A percentile compares a stretch with the other conserved stretches of the same genome.
Evolutionary conservation across 2,113 vertebrate species (phyloP).

Genomic region (Coturnix japonica): DNA sequence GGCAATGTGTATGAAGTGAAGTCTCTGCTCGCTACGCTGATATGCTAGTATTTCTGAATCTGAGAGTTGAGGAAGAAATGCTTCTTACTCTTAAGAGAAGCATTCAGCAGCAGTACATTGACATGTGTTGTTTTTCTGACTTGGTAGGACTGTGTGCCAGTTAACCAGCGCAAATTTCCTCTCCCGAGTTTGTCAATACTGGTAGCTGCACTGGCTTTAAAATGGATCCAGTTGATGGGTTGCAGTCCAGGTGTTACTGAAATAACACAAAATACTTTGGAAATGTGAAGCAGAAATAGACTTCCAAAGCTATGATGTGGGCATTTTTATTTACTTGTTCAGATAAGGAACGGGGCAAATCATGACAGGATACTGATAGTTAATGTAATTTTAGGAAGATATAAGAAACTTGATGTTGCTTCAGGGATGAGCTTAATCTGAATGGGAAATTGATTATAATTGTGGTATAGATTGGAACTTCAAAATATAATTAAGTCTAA

Average conservation of each 20-base stretch:
- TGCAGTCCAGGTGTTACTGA: not conserved
- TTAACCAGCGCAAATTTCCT: not conserved
- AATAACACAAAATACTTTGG: not conserved
- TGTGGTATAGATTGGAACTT: not conserved
- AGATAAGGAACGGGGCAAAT: not conserved
- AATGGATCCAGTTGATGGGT: not conserved
- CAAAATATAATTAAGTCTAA: not conserved
- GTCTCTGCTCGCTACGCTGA: not conserved
- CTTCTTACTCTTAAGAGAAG: not conserved
- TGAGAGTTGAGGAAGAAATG: not conserved
- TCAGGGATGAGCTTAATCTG: not conserved
- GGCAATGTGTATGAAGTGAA: not conserved
- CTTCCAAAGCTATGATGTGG: not conserved
- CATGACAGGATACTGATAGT: not conserved
- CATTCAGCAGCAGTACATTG: not conserved
- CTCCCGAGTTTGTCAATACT: not conserved
- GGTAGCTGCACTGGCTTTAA: not conserved
- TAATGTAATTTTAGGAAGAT: not conserved
- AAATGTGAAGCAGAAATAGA: not conserved
- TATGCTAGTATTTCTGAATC: accelerated
- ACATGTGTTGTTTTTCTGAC: not conserved
- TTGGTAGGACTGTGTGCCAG: not conserved
- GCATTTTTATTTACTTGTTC: not conserved
- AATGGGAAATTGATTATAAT: not conserved
- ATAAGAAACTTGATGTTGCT: not conserved